Base-by-base conservation (phyloP, 2,113 vertebrate genomes). In the Solenodon paradoxus region DNA sequence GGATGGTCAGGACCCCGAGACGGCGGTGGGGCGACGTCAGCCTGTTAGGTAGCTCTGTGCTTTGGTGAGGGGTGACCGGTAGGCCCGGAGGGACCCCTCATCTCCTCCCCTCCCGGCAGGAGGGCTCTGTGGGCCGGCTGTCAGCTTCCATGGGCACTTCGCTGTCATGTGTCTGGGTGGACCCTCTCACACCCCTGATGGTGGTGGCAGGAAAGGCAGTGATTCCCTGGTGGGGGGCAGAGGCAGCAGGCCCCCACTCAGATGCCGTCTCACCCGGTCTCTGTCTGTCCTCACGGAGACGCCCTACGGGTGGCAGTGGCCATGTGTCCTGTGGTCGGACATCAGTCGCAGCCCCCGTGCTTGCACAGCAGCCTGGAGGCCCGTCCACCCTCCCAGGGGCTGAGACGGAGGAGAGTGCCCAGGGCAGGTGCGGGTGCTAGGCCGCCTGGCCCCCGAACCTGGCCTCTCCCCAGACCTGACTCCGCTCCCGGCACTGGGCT, bases 301-400 rank as follows among this genome's bases (percentile, higher is more conserved):
- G 97, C 98, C 95, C 95, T 95, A 89, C 95, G 78, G 82, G 96
- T 28, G 0, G 10, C 90, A 32, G 64, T 1, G 94, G 97, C 96
- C 96, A 82, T 94, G 97, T 94, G n/a, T 66, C 88, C 66, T 5
- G 17, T 40, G 66, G 69, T 40, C 69, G 97, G 97, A 93, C 92
- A 86, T 93, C 97, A n/a, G 97, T 97, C 98, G 98, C 98, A 98
- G 97, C 92, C 94, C 94, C 95, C 97, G 97, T 97, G 90, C 96
- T 97, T 97, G 97, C 97, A 89, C 97, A 97, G 97, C 96, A 97
- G 94, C 98, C 98, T 97, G 92, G 96, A 98, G 98, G 98, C 98
- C 98, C 97, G 97, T 98, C 98, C 97, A 96, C 98, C 98, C 98
- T 97, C 97, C 98, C 97, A 97, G 97, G 96, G 96, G 68, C 97